Evolutionary conservation across 2,797 vertebrate genomes (phyloP), one percentile per base, ranked within the genome.

Genomic region (Astyanax mexicanus): DNA sequence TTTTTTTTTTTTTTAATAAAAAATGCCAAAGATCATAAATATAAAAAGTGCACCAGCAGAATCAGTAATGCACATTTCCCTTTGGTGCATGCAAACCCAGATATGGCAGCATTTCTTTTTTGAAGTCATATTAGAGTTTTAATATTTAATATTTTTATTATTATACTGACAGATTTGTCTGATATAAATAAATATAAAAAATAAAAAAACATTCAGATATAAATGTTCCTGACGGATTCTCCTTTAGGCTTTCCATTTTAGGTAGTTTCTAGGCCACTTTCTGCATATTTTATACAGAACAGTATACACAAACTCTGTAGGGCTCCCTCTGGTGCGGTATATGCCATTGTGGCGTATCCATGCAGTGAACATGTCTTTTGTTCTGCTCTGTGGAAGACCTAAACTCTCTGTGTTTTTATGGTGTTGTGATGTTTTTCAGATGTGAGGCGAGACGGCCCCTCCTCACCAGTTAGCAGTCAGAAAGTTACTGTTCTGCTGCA

Each of bases 401-500:
- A 67, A 7, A 12, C 1, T 13, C 1, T 13, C 32, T 51, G 17
- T 72, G 27, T 35, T 29, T 61, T 23, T 11, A 47, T 61, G 29
- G 4, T 3, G 55, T 0, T 62, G 13, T 75, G 32, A 11, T 65
- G 13, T 8, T 21, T 67, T 71, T 60, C 85, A 99, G 95, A 96
- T 83, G 77, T 92, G 72, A 92, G 94, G 72, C 92, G 95, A 84
- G 95, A 96, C 74, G 93, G 92, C 44, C 92, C 95, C 3, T 87
- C 95, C 80, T 97, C 95, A 58, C 95, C 95, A 3, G 92, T 96
- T 84, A 97, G 88, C 86, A 94, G 93, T 70, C 96, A 96, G 88
- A 99, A 96, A 89, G 94, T 98, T 86, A 96, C 94, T 69, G 89
- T 96, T 78, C 88, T 99, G 80, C 93, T 99, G 40, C 97, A 99